Base-by-base conservation (phyloP, 1,140 invertebrate species). In the Armadillidium nasatum region DNA sequence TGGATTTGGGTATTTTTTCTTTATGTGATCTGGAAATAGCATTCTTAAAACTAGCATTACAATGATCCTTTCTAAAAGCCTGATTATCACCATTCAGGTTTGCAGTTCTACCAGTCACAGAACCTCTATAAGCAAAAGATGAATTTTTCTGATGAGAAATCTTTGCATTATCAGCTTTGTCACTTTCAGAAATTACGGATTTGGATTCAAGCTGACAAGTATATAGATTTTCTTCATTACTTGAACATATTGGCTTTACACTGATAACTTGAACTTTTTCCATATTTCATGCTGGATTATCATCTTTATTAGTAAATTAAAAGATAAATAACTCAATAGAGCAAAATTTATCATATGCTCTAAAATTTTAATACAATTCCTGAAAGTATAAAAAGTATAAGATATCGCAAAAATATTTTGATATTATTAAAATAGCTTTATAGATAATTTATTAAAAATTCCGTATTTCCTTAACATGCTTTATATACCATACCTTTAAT, bases 191-290 rank as follows among this genome's bases (percentile, higher is more conserved):
- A 15, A 60, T 60, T 60, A 19, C 50, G 7, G 11, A 13, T 15
- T 60, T 60, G 19, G 50, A 15, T 60, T 60, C 50, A 60, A 19
- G 50, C 19, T 60, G 50, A 60, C 50, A 60, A 60, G 50, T 13
- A 7, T 60, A 60, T 60, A 19, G 7, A 19, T 19, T 15, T 60
- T 60, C 50, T 60, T 60, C 50, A 7, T 60, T 60, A 19, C 50
- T 19, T 60, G 50, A 3, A 60, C 50, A 60, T 13, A 60, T 60
- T 60, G 50, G 50, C 50, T 60, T 60, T 60, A 60, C 50, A 7
- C 50, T 60, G 19, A 60, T 60, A 60, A 60, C 50, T 60, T 60
- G 50, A 60, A 60, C 50, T 60, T 60, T 60, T 60, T 60, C 50
- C 50, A 60, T 60, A 60, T 60, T 60, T 60, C 19, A 60, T 60